Conservation (phyloP, 2,797 vertebrate species). For the Cygnus olor region DNA sequence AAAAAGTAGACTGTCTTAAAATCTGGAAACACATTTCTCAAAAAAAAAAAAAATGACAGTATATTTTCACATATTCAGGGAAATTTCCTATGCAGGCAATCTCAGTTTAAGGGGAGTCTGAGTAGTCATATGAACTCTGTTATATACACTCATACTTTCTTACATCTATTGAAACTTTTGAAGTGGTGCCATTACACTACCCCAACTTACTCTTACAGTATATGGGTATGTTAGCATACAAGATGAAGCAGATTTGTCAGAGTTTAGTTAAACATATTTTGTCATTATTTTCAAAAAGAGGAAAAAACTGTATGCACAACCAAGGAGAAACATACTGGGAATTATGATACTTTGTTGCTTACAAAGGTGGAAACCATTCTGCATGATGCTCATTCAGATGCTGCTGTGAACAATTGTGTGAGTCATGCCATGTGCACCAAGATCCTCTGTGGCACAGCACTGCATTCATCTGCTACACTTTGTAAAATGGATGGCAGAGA, state of each 20-base stretch:
- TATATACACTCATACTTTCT: not conserved
- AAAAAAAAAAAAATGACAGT: not conserved
- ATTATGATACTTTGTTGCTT: not conserved
- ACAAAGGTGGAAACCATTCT: not conserved
- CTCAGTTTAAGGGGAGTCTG: not conserved
- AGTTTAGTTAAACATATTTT: not conserved
- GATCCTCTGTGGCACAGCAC: not conserved
- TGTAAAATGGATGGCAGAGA: not conserved
- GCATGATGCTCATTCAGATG: not conserved
- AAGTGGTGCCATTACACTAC: not conserved
- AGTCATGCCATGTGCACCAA: accelerated
- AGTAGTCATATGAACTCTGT: not conserved
- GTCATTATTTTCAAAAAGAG: not conserved
- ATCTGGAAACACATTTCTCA: accelerated
- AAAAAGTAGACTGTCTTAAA: not conserved
- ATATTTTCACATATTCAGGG: not conserved
- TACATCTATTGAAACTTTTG: not conserved
- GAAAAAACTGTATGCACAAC: not conserved
- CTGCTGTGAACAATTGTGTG: not conserved
- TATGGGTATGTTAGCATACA: not conserved
- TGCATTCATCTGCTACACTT: not conserved
- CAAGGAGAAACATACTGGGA: not conserved
- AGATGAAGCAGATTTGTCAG: not conserved
- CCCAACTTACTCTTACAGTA: not conserved
- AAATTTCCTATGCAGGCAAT: not conserved